These are phyloP conservation scores for Oegoconia quadripuncta DNA, from an alignment of 2,888 invertebrate species.

Conservation along the genomic window DNA sequence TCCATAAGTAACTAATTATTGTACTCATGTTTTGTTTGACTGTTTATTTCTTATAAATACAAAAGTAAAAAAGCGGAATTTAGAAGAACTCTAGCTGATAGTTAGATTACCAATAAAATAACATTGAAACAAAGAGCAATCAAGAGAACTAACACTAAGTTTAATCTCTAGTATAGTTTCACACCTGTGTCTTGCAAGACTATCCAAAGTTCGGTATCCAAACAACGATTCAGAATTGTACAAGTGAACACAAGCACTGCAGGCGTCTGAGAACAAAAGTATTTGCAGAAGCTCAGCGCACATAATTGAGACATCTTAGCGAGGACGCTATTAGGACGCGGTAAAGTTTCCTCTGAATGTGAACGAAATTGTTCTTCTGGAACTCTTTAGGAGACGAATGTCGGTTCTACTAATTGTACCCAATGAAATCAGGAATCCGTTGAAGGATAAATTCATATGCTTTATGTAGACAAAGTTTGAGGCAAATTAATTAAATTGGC, in stretches of 20 bases:
- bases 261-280: constrained; percentile 32
- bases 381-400: constrained; percentile 17
- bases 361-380: constrained; percentile 34
- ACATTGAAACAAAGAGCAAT: too few species aligned
- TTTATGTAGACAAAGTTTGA: too few species aligned
- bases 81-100: too few species aligned
- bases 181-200: constrained; percentile 2
- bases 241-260: constrained; percentile 15
- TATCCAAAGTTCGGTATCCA: constrained; percentile 3
- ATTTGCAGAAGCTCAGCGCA: constrained; percentile 34
- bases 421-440: neutral
- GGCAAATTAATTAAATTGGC: neutral
- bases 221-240: constrained; percentile 1
- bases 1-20: too few species aligned
- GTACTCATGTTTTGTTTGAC: too few species aligned
- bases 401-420: constrained; percentile 4
- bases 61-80: too few species aligned
- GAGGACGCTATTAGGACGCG: constrained; percentile 34
- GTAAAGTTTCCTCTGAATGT: constrained; percentile 34
- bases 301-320: constrained; percentile 46
- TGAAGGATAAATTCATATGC: too few species aligned
- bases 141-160: too few species aligned
- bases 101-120: too few species aligned
- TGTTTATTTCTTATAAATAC: too few species aligned
- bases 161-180: neutral